Conservation (phyloP, 2,888 invertebrate genomes). For the Lottia gigantea region DNA sequence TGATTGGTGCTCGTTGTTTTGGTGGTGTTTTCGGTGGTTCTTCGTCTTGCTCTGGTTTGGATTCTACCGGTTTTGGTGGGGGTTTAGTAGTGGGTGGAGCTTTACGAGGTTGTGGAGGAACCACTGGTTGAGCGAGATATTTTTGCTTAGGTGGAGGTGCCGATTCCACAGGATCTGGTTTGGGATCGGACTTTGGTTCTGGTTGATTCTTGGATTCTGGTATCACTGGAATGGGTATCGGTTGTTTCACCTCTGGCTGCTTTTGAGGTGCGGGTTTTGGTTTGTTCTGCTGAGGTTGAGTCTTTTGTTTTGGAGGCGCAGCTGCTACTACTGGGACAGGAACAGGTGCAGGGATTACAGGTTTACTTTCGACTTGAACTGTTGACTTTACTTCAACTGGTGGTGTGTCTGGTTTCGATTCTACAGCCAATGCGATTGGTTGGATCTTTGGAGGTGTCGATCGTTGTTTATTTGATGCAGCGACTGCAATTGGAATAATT, state of each 20-base stretch:
- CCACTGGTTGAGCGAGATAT: neutral
- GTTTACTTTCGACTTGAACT: neutral
- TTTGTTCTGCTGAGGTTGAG: neutral
- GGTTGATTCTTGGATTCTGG: neutral
- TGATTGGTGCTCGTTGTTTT: neutral
- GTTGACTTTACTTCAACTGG: neutral
- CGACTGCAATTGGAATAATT: neutral
- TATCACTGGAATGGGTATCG: neutral
- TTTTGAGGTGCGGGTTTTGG: neutral
- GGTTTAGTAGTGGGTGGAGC: neutral
- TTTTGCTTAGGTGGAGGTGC: neutral
- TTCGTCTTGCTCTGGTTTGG: neutral
- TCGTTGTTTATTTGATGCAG: neutral
- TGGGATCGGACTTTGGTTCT: neutral
- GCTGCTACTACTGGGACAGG: neutral
- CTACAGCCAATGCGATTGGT: neutral
- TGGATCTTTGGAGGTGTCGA: neutral
- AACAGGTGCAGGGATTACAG: neutral
- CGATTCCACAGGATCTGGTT: neutral
- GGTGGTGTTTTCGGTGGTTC: neutral
- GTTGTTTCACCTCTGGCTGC: neutral
- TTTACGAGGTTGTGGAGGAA: neutral
- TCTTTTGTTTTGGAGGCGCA: neutral
- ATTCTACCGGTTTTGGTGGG: neutral
- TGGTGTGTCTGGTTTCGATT: neutral